These are phyloP conservation scores for Whitmania pigra DNA, from an alignment of 1,140 invertebrate genomes.

Conservation along the genomic window DNA sequence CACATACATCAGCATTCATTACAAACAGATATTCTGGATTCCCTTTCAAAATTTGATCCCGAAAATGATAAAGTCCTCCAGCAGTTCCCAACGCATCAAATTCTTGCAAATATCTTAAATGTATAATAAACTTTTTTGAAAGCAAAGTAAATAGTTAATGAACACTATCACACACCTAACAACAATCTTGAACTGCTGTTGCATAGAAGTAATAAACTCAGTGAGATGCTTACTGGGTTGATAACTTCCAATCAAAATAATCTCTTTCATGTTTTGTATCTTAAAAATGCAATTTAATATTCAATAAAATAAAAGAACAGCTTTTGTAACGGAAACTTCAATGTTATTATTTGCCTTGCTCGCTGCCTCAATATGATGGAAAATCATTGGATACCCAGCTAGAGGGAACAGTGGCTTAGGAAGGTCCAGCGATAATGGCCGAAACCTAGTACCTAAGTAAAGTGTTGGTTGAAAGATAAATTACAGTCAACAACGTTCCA, in stretches of 20 bases:
- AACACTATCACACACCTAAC: conserved; percentile 52
- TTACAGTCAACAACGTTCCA: not conserved
- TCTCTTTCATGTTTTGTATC: conserved; percentile 64
- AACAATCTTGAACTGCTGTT: conserved; percentile 64
- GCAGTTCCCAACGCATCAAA: conserved; percentile 79
- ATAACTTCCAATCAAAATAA: conserved; percentile 87
- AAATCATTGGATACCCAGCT: conserved; percentile 70
- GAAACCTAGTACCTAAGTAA: conserved; percentile 75
- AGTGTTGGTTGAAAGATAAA: conserved; percentile 22
- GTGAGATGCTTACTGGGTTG: conserved; percentile 59
- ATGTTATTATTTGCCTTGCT: conserved; percentile 46
- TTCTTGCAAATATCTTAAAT: conserved; percentile 74
- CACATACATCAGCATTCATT: conserved; percentile 94
- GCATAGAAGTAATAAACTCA: conserved; percentile 61
- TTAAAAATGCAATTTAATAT: conserved; percentile 39
- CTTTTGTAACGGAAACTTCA: not conserved
- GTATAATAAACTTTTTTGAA: not conserved
- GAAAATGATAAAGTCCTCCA: conserved; percentile 91
- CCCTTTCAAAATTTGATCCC: conserved; percentile 82
- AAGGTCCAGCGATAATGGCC: conserved; percentile 84
- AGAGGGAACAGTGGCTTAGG: conserved; percentile 95
- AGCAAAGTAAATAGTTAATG: not conserved
- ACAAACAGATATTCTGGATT: conserved; percentile 82
- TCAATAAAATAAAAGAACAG: not conserved
- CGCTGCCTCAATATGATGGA: conserved; percentile 94